Evolutionary conservation across 2,888 invertebrate genomes (phyloP).

Genomic region (Ceraclea dissimilis): DNA sequence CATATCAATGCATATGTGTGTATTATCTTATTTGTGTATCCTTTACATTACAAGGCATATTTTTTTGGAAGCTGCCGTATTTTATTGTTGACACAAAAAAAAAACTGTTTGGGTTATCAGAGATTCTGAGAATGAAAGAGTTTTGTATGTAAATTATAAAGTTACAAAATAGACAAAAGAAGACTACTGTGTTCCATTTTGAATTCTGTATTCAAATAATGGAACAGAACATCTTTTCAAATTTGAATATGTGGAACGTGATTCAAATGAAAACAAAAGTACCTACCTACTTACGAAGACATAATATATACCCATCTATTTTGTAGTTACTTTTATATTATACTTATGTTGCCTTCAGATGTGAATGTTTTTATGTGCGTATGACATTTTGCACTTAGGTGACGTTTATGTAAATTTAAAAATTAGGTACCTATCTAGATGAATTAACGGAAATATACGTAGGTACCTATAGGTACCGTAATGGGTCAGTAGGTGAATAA

Average conservation of each 20-base stretch:
- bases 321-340: too few relatives aligned
- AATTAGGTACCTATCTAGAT: too few relatives aligned
- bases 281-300: too few relatives aligned
- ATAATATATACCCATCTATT: too few relatives aligned
- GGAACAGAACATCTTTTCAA: not conserved
- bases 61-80: not conserved
- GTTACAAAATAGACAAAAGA: not conserved
- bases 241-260: not conserved
- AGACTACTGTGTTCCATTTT: not conserved
- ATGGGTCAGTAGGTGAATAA: too few relatives aligned
- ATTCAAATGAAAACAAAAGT: not conserved
- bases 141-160: not conserved
- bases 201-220: not conserved
- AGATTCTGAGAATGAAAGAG: not conserved
- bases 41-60: not conserved
- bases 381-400: too few relatives aligned
- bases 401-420: too few relatives aligned
- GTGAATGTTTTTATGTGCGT: too few relatives aligned
- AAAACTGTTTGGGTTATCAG: not conserved
- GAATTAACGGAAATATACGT: too few relatives aligned
- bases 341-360: too few relatives aligned
- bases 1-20: too few relatives aligned
- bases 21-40: not conserved
- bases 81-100: not conserved
- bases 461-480: too few relatives aligned